These are phyloP conservation scores for Kryptolebias ocellatus DNA, from an alignment of 2,797 vertebrate species.

Conservation along the genomic window DNA sequence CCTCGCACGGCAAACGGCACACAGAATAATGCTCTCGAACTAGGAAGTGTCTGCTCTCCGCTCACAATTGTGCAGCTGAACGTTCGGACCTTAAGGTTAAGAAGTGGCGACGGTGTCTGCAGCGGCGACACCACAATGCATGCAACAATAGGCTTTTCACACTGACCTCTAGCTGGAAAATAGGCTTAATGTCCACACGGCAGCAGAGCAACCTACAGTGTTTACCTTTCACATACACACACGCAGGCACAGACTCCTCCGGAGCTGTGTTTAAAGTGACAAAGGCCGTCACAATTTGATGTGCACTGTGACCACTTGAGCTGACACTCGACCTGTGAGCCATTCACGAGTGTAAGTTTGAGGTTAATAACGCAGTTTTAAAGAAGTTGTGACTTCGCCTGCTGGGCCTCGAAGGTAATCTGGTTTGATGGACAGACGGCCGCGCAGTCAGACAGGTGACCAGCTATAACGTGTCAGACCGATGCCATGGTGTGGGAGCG, in stretches of 20 bases:
- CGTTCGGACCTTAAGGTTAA: slow-evolving; percentile 66
- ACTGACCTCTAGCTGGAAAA: slow-evolving; percentile 74
- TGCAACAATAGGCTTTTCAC: slow-evolving; percentile 73
- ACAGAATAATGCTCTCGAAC: slow-evolving; percentile 44
- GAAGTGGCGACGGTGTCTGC: slow-evolving; percentile 49
- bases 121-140: slow-evolving; percentile 41
- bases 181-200: slow-evolving; percentile 74
- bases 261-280: slow-evolving; percentile 63
- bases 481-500: slow-evolving; percentile 59
- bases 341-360: slow-evolving; percentile 44
- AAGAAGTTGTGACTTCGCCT: slow-evolving; percentile 68
- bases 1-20: slow-evolving; percentile 36
- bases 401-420: slow-evolving; percentile 68
- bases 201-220: slow-evolving; percentile 43
- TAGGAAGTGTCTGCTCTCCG: slow-evolving; percentile 52
- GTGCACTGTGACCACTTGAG: slow-evolving; percentile 70
- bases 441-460: slow-evolving; percentile 70
- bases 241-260: slow-evolving; percentile 21
- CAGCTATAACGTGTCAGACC: slow-evolving; percentile 68
- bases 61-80: slow-evolving; percentile 64
- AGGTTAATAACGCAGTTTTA: slow-evolving; percentile 45
- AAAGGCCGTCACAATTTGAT: slow-evolving; percentile 70
- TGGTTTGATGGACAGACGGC: slow-evolving; percentile 64
- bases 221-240: slow-evolving; percentile 52
- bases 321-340: slow-evolving; percentile 67